phyloP scores from a whole-genome alignment of 1,140 invertebrate species.

The Macrostomum lignano region DNA sequence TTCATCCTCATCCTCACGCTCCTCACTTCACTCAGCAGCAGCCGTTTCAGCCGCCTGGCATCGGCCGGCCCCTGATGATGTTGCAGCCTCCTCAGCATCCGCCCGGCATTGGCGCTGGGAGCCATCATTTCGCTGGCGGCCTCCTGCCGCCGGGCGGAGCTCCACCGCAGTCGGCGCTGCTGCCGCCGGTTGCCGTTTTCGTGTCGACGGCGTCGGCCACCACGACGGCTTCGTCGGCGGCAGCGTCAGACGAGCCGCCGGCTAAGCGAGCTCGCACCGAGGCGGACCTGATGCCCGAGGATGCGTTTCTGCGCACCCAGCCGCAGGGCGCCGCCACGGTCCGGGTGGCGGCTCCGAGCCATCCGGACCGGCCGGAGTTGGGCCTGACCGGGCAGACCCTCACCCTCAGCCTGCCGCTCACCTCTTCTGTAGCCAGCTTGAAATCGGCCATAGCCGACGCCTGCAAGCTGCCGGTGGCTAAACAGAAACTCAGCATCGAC shows the following conservation, averaged over 20 bases:
- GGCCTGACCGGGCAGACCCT: slow-evolving; percentile 69
- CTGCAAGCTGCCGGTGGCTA: too few species aligned
- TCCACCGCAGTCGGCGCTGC: slow-evolving; percentile 9
- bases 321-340: slow-evolving; percentile 40
- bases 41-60: too few species aligned
- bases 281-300: slow-evolving; percentile 62
- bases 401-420: slow-evolving; percentile 44
- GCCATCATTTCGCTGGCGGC: too few species aligned
- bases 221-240: too few species aligned
- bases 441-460: too few species aligned
- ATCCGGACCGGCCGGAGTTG: slow-evolving; percentile 72
- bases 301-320: slow-evolving; percentile 43
- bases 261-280: slow-evolving; percentile 63
- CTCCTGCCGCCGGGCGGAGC: slow-evolving; percentile 7
- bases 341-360: slow-evolving; percentile 44
- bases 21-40: too few species aligned
- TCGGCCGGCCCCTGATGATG: too few species aligned
- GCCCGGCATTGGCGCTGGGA: too few species aligned
- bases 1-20: too few species aligned
- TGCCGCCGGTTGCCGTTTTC: slow-evolving; percentile 10
- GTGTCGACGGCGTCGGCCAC: too few species aligned
- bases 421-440: slow-evolving; percentile 42
- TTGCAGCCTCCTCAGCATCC: too few species aligned
- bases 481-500: too few species aligned
- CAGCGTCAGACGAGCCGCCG: slow-evolving; percentile 53